Percentiles rank a stretch among this genome's conserved stretches.
Evolutionary conservation across 1,140 invertebrate species (phyloP).

Genomic region (Chlorops oryzae): DNA sequence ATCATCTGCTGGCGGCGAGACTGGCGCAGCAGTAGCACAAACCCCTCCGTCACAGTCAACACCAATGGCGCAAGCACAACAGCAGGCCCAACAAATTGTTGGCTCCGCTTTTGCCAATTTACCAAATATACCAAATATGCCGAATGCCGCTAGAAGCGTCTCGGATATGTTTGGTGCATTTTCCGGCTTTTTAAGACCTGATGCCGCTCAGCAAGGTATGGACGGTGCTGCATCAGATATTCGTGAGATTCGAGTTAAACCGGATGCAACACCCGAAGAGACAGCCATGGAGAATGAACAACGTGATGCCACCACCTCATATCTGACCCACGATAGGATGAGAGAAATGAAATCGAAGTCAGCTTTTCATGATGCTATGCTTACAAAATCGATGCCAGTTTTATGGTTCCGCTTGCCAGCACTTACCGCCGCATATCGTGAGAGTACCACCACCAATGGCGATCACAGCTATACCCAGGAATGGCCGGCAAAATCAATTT

Average conservation of each 20-base stretch:
- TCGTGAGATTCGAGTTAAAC: slow-evolving; percentile 35
- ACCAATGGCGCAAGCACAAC: not conserved
- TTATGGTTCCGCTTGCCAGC: slow-evolving; percentile 14
- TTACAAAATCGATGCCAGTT: slow-evolving; percentile 12
- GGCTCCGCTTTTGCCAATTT: no score
- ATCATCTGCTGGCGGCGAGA: no score
- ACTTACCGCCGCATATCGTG: not conserved
- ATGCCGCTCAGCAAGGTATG: no score
- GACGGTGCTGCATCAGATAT: slow-evolving; percentile 37
- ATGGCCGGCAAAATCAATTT: no score
- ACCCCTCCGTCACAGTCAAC: not conserved
- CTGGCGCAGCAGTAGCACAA: slow-evolving; percentile 2
- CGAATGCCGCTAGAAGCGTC: no score
- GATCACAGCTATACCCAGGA: slow-evolving; percentile 11
- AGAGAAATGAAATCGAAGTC: slow-evolving; percentile 9
- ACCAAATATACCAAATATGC: no score
- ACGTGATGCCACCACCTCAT: not conserved
- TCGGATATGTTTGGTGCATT: no score
- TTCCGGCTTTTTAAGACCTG: not conserved
- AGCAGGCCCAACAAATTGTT: no score
- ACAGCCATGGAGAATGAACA: not conserved
- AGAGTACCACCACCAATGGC: not conserved
- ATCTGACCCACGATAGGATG: slow-evolving; percentile 1
- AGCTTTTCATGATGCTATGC: slow-evolving; percentile 3
- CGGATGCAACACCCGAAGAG: slow-evolving; percentile 12